These are phyloP conservation scores for Dromius quadrimaculatus DNA, from an alignment of 2,888 invertebrate genomes.

Conservation along the genomic window DNA sequence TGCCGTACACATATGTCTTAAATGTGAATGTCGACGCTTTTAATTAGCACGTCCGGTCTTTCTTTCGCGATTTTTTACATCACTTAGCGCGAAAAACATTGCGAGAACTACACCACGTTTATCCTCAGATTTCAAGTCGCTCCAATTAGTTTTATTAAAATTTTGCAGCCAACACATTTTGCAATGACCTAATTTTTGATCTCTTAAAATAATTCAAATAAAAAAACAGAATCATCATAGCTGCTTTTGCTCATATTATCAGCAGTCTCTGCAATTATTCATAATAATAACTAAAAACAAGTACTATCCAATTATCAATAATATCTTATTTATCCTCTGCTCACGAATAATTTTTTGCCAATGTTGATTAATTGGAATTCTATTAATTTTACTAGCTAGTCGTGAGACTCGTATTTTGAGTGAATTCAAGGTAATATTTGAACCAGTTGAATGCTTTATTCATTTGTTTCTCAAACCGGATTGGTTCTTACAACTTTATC, in stretches of 20 bases:
- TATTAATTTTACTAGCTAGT: constrained; percentile 19
- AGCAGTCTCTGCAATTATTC: too few relatives aligned
- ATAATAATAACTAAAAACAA: too few relatives aligned
- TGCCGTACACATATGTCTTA: constrained; percentile 49
- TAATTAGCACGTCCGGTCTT: constrained; percentile 52
- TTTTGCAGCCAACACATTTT: too few relatives aligned
- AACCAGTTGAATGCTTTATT: constrained; percentile 18
- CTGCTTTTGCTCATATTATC: too few relatives aligned
- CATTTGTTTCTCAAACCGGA: constrained; percentile 21
- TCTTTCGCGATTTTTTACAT: constrained; percentile 33
- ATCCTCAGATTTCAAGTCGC: too few relatives aligned
- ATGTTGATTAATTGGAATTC: constrained; percentile 28
- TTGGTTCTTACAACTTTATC: constrained; percentile 18
- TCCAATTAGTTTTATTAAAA: too few relatives aligned
- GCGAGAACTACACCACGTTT: too few relatives aligned
- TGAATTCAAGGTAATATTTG: constrained; percentile 26
- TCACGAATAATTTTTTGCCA: constrained; percentile 1
- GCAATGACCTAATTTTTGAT: too few relatives aligned
- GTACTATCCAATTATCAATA: constrained; percentile 21
- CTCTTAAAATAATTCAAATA: too few relatives aligned
- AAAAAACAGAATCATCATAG: too few relatives aligned
- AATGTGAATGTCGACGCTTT: constrained; percentile 51
- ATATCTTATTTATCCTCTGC: not conserved
- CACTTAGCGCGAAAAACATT: constrained; percentile 23
- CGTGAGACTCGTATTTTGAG: constrained; percentile 8